These are phyloP conservation scores for Lates japonicus DNA, from an alignment of 2,797 vertebrate genomes.

Conservation along the genomic window DNA sequence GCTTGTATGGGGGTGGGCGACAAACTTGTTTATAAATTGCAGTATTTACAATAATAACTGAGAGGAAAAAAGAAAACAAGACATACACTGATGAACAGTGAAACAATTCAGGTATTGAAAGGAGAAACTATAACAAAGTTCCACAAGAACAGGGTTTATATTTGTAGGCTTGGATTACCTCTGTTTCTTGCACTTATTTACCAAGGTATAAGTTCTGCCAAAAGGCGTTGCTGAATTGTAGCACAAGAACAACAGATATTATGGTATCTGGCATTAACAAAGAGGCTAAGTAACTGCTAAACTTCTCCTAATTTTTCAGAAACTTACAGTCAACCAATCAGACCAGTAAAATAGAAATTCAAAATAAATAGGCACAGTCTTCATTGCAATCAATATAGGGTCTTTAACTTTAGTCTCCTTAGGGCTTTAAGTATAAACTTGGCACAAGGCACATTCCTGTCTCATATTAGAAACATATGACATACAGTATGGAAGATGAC, in stretches of 20 bases:
- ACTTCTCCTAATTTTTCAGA: background rate
- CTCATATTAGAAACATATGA: constrained; percentile 38
- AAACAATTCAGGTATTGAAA: background rate
- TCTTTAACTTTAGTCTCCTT: constrained; percentile 10
- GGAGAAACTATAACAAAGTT: background rate
- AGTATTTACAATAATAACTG: constrained; percentile 3
- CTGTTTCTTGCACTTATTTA: background rate
- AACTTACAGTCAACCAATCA: background rate
- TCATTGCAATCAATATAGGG: constrained; percentile 17
- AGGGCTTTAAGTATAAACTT: constrained; percentile 28
- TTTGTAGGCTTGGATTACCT: background rate
- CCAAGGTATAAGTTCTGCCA: background rate
- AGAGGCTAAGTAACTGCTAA: background rate
- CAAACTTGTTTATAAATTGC: background rate
- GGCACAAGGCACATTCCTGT: constrained; percentile 24
- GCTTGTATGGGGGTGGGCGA: background rate
- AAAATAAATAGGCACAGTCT: background rate
- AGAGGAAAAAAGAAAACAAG: background rate
- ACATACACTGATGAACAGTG: background rate
- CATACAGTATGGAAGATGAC: constrained; percentile 42
- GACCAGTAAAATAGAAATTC: background rate
- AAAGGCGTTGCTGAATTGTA: background rate
- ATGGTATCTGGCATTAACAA: background rate
- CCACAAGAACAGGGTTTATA: too few relatives aligned
- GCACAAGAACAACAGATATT: too few relatives aligned